Evolutionary conservation across 23 tunicate species (phyloP), one percentile per base, ranked within the genome.

Genomic region (Trididemnum miniatum): DNA sequence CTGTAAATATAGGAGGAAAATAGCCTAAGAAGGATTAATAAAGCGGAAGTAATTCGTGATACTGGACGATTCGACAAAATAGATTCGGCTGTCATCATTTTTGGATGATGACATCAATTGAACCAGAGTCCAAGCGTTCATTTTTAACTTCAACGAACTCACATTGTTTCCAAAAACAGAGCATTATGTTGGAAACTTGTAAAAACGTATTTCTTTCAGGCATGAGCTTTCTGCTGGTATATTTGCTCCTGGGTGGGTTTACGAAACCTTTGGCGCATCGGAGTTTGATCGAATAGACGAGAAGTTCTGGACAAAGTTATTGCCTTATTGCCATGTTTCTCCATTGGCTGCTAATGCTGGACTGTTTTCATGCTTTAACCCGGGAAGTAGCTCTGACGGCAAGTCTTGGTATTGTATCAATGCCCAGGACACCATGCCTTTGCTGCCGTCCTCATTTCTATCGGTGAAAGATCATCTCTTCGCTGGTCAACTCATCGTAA

Each of bases 161-260:
- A n/a, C n/a, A n/a, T n/a, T n/a, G n/a, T n/a, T n/a, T n/a, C n/a
- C n/a, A n/a, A n/a, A n/a, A n/a, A n/a, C n/a, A n/a, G n/a, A n/a
- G n/a, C n/a, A n/a, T n/a, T n/a, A n/a, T n/a, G n/a, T n/a, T n/a
- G n/a, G n/a, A n/a, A n/a, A n/a, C n/a, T n/a, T n/a, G n/a, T n/a
- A n/a, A n/a, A n/a, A n/a, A n/a, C n/a, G n/a, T n/a, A n/a, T n/a
- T n/a, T n/a, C 29, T 38, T 72, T 59, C 52, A 93, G 93, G 80
- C 54, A 35, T 49, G 74, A 65, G n/a, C 59, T 93, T 29, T 93
- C 98, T 1, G 80, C 89, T 0, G 92, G 88, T 0, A 29, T 93
- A 2, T 93, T 88, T 73, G 98, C 98, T 4, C 98, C 98, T 35
- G 98, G 98, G 22, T 93, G 98, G 98, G 87, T 93, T 7, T 84